These are phyloP conservation scores for Nomada lathburiana DNA, from an alignment of 2,888 invertebrate genomes.

Conservation along the genomic window DNA sequence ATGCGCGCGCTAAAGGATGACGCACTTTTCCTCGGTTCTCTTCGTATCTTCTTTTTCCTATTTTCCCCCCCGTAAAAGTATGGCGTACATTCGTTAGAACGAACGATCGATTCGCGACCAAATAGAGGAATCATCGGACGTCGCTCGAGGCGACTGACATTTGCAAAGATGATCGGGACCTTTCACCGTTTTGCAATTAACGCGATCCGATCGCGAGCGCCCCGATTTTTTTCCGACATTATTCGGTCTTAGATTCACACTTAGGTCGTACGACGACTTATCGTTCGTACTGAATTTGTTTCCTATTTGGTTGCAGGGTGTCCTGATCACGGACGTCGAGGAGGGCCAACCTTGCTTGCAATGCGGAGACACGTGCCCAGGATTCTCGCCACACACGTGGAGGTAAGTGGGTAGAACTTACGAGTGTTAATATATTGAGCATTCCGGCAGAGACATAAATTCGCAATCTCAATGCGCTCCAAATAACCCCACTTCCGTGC, in stretches of 20 bases:
- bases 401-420: conserved; percentile 88
- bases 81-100: background rate
- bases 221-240: conserved; percentile 11
- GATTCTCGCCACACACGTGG: conserved; percentile 94
- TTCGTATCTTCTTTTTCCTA: background rate
- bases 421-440: too few relatives aligned
- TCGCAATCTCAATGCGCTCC: too few relatives aligned
- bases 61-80: background rate
- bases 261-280: background rate
- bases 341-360: conserved; percentile 94
- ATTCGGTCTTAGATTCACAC: background rate
- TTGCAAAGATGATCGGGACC: conserved; percentile 59
- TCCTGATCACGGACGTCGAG: conserved; percentile 93
- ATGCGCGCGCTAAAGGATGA: conserved; percentile 34
- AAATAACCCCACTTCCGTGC: background rate
- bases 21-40: conserved; percentile 34
- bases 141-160: conserved; percentile 55
- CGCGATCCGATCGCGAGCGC: conserved; percentile 26
- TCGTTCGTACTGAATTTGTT: background rate
- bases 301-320: conserved; percentile 88
- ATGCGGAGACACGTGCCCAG: conserved; percentile 92
- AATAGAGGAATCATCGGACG: conserved; percentile 27
- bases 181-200: conserved; percentile 66
- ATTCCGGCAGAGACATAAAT: too few relatives aligned
- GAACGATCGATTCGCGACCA: conserved; percentile 1